Conservation (phyloP, 2,888 invertebrate genomes). For the Callyntrura guangdongensis region DNA sequence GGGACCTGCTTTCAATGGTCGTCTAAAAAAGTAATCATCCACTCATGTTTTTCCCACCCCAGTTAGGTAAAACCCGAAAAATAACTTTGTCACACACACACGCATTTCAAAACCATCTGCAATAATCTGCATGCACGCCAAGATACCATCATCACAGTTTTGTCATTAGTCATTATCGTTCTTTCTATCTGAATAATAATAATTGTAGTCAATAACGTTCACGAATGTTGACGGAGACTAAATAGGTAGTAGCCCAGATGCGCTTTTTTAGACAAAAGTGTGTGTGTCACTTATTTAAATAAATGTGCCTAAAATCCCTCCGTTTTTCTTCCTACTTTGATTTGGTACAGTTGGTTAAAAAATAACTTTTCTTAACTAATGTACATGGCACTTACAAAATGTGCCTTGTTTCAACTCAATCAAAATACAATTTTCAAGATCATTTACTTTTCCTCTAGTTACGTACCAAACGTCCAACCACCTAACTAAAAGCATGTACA, state of each 20-base stretch:
- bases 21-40: slow-evolving; percentile 62
- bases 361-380: neutral
- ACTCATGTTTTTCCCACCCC: slow-evolving; percentile 75
- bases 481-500: neutral
- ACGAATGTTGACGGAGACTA: slow-evolving; percentile 9
- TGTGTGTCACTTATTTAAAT: slow-evolving; percentile 39
- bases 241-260: neutral
- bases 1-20: slow-evolving; percentile 50
- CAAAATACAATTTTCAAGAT: slow-evolving; percentile 38
- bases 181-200: neutral
- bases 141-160: neutral
- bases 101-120: neutral
- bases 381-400: neutral
- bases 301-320: slow-evolving; percentile 41
- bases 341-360: neutral
- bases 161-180: neutral
- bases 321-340: slow-evolving; percentile 63
- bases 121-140: neutral
- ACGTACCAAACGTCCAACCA: neutral
- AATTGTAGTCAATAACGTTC: slow-evolving; percentile 52
- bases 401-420: neutral
- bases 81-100: slow-evolving; percentile 61
- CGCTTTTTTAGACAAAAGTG: neutral
- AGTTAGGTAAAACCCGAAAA: slow-evolving; percentile 53
- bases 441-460: slow-evolving; percentile 13